phyloP scores from a whole-genome alignment of 2,888 invertebrate species.

The Himalopsyche kuldschensis region DNA sequence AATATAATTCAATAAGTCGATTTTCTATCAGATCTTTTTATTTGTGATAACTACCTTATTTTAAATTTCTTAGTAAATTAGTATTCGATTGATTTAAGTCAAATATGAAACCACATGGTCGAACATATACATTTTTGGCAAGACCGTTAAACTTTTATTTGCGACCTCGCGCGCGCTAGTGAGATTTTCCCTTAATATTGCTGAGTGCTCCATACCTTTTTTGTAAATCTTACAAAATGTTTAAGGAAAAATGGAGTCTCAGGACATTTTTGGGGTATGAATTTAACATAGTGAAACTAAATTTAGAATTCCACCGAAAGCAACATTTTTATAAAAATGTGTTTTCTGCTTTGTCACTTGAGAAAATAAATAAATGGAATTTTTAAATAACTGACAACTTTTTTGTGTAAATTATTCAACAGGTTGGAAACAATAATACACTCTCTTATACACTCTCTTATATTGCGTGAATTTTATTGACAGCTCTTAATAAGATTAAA shows the following conservation, averaged over 20 bases:
- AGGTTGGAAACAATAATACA: too few relatives aligned
- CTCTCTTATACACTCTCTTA: too few relatives aligned
- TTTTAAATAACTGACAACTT: too few relatives aligned
- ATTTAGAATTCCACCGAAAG: neutral
- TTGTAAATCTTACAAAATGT: neutral
- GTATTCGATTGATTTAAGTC: too few relatives aligned
- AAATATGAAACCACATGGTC: too few relatives aligned
- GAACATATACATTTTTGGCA: neutral
- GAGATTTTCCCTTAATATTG: neutral
- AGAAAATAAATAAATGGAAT: neutral
- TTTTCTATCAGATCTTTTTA: too few relatives aligned
- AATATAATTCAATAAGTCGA: too few relatives aligned
- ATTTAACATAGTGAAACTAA: constrained; percentile 12
- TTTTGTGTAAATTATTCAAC: too few relatives aligned
- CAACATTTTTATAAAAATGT: neutral
- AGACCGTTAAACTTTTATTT: neutral
- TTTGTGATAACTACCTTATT: too few relatives aligned
- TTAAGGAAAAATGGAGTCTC: constrained; percentile 3
- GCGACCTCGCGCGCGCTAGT: neutral
- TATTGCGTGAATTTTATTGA: too few relatives aligned
- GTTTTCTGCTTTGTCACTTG: neutral
- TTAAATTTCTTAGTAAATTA: too few relatives aligned
- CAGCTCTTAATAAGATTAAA: too few relatives aligned
- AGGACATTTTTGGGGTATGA: constrained; percentile 10
- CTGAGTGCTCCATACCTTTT: neutral